phyloP scores from a whole-genome alignment of 1,140 invertebrate species.

The Trichonephila clavata region DNA sequence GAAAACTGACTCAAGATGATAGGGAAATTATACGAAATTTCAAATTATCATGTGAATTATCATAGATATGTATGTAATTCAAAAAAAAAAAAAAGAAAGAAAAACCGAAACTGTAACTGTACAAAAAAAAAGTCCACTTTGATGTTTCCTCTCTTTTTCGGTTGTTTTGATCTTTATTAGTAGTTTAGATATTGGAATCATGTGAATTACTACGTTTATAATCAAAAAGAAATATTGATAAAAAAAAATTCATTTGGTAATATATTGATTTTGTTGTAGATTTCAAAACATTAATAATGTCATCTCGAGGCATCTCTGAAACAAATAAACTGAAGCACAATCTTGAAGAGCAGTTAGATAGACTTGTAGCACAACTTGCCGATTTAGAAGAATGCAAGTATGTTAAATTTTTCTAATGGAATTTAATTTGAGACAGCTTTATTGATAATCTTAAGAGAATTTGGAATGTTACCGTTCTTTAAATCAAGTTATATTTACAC shows the following conservation, averaged over 20 bases:
- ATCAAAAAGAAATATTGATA: neutral
- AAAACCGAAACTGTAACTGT: neutral
- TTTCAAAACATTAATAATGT: conserved; percentile 56
- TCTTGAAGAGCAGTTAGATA: conserved; percentile 87
- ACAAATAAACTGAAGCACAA: conserved; percentile 86
- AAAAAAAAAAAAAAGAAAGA: no score
- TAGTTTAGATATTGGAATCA: neutral
- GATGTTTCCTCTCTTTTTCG: neutral
- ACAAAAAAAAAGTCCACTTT: neutral
- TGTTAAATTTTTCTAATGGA: conserved; percentile 73
- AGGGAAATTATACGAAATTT: no score
- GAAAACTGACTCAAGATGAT: no score
- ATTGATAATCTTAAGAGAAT: no score
- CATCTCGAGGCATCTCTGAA: conserved; percentile 81
- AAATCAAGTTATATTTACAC: no score
- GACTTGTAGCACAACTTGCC: conserved; percentile 87
- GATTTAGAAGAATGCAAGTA: conserved; percentile 89
- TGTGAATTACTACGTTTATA: neutral
- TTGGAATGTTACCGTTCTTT: no score
- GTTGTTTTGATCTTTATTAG: neutral
- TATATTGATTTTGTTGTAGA: neutral
- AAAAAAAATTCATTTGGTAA: neutral
- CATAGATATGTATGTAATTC: no score
- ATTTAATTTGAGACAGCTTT: no score
- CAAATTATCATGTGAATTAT: no score